phyloP scores from a whole-genome alignment of 1,140 invertebrate genomes.

The Nasonia giraulti region DNA sequence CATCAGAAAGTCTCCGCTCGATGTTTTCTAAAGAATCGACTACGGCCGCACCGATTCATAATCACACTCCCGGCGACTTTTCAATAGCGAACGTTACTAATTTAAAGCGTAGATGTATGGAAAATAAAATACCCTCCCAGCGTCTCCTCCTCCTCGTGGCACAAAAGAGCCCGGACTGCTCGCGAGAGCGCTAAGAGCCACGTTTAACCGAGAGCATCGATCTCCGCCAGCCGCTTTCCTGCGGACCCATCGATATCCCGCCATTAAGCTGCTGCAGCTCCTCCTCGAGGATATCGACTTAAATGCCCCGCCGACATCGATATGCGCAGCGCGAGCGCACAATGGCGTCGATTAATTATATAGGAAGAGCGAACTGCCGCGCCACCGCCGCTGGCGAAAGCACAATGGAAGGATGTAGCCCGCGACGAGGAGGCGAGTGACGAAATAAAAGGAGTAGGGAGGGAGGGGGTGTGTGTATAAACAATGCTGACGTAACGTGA shows the following conservation, averaged over 20 bases:
- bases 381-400: neutral
- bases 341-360: slow-evolving; percentile 41
- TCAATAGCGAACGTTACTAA: neutral
- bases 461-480: slow-evolving; percentile 54
- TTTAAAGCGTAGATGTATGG: neutral
- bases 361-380: neutral
- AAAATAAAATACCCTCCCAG: neutral
- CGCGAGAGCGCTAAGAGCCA: neutral
- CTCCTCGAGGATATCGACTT: slow-evolving; percentile 8
- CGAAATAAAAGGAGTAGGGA: slow-evolving; percentile 23
- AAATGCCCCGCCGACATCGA: slow-evolving; percentile 9
- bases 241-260: slow-evolving; percentile 6
- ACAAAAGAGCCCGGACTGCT: neutral
- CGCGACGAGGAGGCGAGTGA: neutral
- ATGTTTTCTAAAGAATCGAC: too few relatives aligned
- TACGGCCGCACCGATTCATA: too few relatives aligned
- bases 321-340: neutral
- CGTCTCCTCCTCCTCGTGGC: neutral
- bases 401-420: slow-evolving; percentile 30
- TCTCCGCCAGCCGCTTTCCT: neutral
- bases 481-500: slow-evolving; percentile 64
- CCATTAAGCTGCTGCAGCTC: neutral
- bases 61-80: neutral
- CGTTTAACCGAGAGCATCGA: neutral
- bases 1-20: too few relatives aligned